Percentiles rank a stretch among this genome's conserved stretches.
Conservation (phyloP, 2,888 invertebrate genomes). For the Agrenia bidenticulata region DNA sequence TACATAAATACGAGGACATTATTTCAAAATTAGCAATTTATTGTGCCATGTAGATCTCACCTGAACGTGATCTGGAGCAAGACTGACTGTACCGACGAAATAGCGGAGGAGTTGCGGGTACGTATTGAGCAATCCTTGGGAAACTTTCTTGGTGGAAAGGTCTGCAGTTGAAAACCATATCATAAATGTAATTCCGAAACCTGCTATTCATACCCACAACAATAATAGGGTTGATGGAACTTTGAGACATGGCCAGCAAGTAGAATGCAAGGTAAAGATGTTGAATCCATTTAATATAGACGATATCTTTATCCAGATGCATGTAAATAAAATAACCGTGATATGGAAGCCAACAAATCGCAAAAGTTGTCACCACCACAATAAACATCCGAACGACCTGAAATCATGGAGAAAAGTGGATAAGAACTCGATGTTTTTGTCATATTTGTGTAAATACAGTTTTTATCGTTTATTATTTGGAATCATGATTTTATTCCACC, state of each 20-base stretch:
- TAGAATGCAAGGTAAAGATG: constrained; percentile 83
- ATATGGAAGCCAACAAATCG: constrained; percentile 82
- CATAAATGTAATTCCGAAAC: constrained; percentile 54
- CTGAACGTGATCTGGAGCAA: constrained; percentile 61
- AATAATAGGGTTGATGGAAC: constrained; percentile 88
- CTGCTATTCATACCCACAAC: constrained; percentile 90
- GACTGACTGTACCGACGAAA: constrained; percentile 59
- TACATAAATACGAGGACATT: too few relatives aligned
- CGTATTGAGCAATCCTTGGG: constrained; percentile 50
- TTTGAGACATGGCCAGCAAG: constrained; percentile 89
- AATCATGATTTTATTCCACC: too few relatives aligned
- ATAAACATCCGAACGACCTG: constrained; percentile 91
- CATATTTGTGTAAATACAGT: too few relatives aligned
- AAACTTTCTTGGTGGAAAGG: constrained; percentile 20
- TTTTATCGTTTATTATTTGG: too few relatives aligned
- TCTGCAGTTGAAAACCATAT: constrained; percentile 34
- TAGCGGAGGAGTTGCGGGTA: constrained; percentile 60
- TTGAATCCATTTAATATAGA: constrained; percentile 72
- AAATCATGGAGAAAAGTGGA: constrained; percentile 13
- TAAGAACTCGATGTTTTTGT: too few relatives aligned
- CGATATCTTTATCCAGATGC: constrained; percentile 68
- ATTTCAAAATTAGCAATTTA: too few relatives aligned
- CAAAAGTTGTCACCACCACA: constrained; percentile 79
- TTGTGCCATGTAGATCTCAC: background rate
- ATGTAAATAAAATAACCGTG: constrained; percentile 83